Base-by-base conservation (phyloP, 1,140 invertebrate species). In the Drosophila saltans region DNA sequence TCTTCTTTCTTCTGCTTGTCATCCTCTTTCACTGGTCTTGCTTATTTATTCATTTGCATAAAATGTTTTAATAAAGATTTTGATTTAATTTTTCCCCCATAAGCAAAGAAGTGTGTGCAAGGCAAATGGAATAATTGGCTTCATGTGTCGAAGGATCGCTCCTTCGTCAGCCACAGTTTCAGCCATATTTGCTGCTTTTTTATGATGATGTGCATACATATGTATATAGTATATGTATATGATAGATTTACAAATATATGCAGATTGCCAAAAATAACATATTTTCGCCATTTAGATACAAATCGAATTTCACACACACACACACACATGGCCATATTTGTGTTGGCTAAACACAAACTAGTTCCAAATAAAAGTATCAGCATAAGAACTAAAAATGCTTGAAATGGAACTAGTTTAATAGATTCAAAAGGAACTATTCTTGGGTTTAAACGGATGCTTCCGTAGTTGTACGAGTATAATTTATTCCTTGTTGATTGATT, bases 11-110 rank as follows among this genome's bases (percentile, higher is more conserved):
- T 11, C 28, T 36, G 2, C 30, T 2, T 30, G 30, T 36, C 26
- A 41, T 68, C 59, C 81, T 77, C 81, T 83, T 74, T 16, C 40
- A 58, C 16, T 62, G 30, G 21, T 62, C 45, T 62, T 62, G 75
- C 82, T 81, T 86, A 86, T 79, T 85, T 85, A 78, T 85, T 85
- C 78, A 85, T 85, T 85, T 85, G 78, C 82, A 86, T 85, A 81
- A 85, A 80, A 86, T 85, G 78, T 81, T 81, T 86, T 86, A 78
- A 75, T 78, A 85, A 86, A 71, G 82, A 85, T 85, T 84, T 76
- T 86, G 82, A 85, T 85, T 85, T 86, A 69, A 81, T 81, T 86
- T 72, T 52, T 26, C 8, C 45, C 21, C 21, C 40, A 52, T n/a
- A 39, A 45, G 36, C 59, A 41, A 21, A 43, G 40, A 61, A n/a